These are phyloP conservation scores for Babyrousa celebensis DNA, from an alignment of 2,797 vertebrate species.

Conservation along the genomic window DNA sequence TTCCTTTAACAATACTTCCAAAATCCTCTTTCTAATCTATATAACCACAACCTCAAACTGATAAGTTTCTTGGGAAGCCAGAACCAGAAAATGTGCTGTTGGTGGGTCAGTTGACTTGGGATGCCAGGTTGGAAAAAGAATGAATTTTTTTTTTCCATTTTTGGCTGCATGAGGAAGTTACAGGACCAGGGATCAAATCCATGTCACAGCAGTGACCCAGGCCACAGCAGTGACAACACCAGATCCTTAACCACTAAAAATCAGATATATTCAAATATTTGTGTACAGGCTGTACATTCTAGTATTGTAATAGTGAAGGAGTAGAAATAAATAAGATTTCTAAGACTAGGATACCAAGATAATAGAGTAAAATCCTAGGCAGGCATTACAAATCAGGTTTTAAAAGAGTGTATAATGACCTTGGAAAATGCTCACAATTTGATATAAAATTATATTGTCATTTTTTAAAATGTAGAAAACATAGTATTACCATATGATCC, in stretches of 20 bases:
- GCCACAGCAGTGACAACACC: too few relatives aligned
- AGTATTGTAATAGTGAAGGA: not conserved
- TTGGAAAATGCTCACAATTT: constrained; percentile 56
- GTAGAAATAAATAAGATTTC: constrained; percentile 10
- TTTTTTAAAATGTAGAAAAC: not conserved
- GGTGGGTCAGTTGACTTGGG: not conserved
- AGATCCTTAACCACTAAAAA: not conserved
- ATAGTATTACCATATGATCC: not conserved
- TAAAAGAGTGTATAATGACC: not conserved
- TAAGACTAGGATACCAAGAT: not conserved
- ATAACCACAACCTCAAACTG: not conserved
- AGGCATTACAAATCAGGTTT: constrained; percentile 43
- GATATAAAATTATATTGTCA: constrained; percentile 29
- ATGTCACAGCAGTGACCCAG: too few relatives aligned
- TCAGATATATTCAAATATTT: constrained; percentile 56
- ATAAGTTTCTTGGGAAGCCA: not conserved
- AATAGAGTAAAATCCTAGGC: constrained; percentile 14
- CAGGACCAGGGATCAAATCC: too few relatives aligned
- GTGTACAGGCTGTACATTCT: not conserved
- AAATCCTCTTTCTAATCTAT: constrained; percentile 18
- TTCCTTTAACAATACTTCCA: not conserved
- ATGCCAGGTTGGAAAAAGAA: constrained; percentile 18
- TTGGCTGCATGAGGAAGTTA: too few relatives aligned
- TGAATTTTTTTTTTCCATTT: not conserved
- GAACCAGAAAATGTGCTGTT: not conserved